phyloP scores from a whole-genome alignment of 2,113 vertebrate genomes.

The Zapornia atra region DNA sequence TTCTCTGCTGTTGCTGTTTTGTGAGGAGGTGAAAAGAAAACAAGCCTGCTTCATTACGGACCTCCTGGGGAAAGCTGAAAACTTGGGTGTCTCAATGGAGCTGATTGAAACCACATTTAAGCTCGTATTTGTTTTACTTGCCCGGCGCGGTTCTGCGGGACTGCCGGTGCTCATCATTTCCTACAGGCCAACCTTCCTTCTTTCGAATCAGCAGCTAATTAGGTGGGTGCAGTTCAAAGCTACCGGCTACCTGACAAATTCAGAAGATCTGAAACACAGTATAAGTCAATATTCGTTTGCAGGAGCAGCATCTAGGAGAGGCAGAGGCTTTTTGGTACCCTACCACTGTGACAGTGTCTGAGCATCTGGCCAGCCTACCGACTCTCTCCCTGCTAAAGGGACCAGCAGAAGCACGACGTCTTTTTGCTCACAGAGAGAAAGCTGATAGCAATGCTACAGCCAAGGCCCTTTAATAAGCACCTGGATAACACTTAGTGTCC shows the following conservation, averaged over 20 bases:
- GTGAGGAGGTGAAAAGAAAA: background rate
- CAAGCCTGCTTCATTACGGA: background rate
- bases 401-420: background rate
- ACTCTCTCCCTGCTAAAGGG: background rate
- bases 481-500: background rate
- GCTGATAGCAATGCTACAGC: rapidly evolving
- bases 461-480: background rate
- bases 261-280: background rate
- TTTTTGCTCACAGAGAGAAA: background rate
- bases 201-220: background rate
- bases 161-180: background rate
- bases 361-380: background rate
- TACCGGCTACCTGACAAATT: background rate
- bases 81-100: background rate
- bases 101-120: background rate
- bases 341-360: background rate
- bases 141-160: background rate
- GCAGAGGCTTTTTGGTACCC: background rate
- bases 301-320: background rate
- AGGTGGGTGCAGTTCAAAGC: background rate
- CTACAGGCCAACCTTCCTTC: background rate
- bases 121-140: background rate
- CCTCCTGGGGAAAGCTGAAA: constrained; percentile 4
- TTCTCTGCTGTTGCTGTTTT: background rate
- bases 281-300: background rate